Conservation (phyloP, 2,888 invertebrate species). For the Exocentrus adspersus region DNA sequence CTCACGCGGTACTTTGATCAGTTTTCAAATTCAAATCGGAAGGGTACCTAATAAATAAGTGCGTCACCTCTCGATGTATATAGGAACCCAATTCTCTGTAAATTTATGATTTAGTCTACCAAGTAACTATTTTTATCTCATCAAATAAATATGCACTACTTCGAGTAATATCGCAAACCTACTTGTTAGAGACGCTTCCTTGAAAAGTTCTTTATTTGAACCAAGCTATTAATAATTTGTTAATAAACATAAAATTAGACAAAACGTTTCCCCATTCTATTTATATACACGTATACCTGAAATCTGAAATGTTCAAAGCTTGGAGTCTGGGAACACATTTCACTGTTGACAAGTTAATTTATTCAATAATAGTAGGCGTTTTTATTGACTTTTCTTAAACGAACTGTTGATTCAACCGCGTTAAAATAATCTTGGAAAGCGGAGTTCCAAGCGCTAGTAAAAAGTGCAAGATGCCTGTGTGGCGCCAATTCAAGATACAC, state of each 20-base stretch:
- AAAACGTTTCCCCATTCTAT: not conserved
- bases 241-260: not conserved
- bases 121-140: not conserved
- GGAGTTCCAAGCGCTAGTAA: not conserved
- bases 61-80: no score
- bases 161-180: not conserved
- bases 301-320: not conserved
- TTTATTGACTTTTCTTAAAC: not conserved
- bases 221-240: not conserved
- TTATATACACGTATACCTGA: no score
- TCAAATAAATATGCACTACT: not conserved
- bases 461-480: not conserved
- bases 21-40: no score
- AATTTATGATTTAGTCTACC: not conserved
- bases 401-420: conserved; percentile 1
- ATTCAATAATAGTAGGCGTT: conserved; percentile 3
- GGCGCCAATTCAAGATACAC: conserved; percentile 2
- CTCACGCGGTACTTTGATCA: no score
- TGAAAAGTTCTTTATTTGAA: not conserved
- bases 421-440: conserved; percentile 2
- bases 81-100: not conserved
- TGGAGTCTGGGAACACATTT: not conserved
- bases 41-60: no score
- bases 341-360: not conserved
- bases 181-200: not conserved